These are phyloP conservation scores for Leptinotarsa haldemani DNA, from an alignment of 2,888 invertebrate genomes.

Conservation along the genomic window DNA sequence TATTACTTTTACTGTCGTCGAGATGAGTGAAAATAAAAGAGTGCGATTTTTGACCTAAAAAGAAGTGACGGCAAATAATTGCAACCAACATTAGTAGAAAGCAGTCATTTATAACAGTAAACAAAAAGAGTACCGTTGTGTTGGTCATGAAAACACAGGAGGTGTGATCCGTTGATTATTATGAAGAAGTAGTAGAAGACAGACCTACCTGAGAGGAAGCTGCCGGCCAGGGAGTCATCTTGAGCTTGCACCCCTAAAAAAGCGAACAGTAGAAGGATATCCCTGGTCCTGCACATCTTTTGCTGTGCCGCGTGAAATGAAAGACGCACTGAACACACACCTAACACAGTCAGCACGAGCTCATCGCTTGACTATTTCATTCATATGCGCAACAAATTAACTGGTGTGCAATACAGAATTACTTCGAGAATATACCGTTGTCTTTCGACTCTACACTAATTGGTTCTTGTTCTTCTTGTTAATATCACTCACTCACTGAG, in stretches of 20 bases:
- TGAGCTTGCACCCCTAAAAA: conserved; percentile 64
- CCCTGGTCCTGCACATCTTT: conserved; percentile 56
- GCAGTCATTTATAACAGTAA: conserved; percentile 43
- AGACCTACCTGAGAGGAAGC: conserved; percentile 80
- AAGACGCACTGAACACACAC: conserved; percentile 48
- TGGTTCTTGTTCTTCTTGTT: conserved; percentile 47
- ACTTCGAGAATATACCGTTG: conserved; percentile 65
- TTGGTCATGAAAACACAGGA: conserved; percentile 39
- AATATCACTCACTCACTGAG: conserved; percentile 42
- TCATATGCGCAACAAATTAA: conserved; percentile 61
- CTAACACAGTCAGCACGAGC: conserved; percentile 57
- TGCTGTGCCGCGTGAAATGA: conserved; percentile 32
- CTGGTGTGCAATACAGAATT: conserved; percentile 63
- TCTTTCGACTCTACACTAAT: conserved; percentile 42
- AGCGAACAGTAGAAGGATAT: conserved; percentile 51
- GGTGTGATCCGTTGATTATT: conserved; percentile 38
- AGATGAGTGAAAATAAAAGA: neutral
- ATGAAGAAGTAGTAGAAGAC: conserved; percentile 35
- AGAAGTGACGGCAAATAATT: conserved; percentile 17
- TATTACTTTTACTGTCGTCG: neutral
- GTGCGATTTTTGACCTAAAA: conserved; percentile 27
- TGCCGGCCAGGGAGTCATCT: conserved; percentile 85
- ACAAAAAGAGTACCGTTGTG: conserved; percentile 41
- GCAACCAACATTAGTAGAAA: conserved; percentile 27
- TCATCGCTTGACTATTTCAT: conserved; percentile 57